phyloP scores from a whole-genome alignment of 2,113 vertebrate species.

The Paralichthys olivaceus region DNA sequence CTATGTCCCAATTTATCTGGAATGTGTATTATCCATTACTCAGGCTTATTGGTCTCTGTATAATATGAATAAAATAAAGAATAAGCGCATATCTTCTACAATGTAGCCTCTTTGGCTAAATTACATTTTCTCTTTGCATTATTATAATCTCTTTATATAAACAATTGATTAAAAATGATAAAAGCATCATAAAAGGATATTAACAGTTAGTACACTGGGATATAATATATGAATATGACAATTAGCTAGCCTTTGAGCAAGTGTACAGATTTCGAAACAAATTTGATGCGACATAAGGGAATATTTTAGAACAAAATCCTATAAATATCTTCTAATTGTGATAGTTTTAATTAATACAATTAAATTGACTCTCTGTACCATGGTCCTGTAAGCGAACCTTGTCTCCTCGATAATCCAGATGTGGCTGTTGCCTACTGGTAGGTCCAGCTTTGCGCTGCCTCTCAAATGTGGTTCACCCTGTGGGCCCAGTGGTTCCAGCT shows the following conservation, averaged over 20 bases:
- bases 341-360: not conserved
- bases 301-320: not conserved
- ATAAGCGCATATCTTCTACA: not conserved
- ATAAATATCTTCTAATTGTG: not conserved
- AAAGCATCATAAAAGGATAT: not conserved
- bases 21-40: not conserved
- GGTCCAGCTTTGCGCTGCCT: not conserved
- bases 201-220: not conserved
- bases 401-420: slow-evolving; percentile 57
- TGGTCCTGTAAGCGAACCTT: slow-evolving; percentile 23
- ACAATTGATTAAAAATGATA: slow-evolving; percentile 1
- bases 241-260: not conserved
- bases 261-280: not conserved
- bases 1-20: not conserved
- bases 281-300: not conserved
- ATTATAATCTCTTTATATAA: slow-evolving; percentile 2
- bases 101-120: not conserved
- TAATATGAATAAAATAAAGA: slow-evolving; percentile 5
- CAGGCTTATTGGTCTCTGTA: slow-evolving; percentile 7
- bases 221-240: too few species aligned
- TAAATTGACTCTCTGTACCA: slow-evolving; percentile 25
- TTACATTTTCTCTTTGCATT: not conserved
- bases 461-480: not conserved
- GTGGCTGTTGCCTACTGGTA: slow-evolving; percentile 26
- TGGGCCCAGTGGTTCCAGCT: not conserved